Evolutionary conservation across 2,888 invertebrate species (phyloP).

Genomic region (Aromia moschata): DNA sequence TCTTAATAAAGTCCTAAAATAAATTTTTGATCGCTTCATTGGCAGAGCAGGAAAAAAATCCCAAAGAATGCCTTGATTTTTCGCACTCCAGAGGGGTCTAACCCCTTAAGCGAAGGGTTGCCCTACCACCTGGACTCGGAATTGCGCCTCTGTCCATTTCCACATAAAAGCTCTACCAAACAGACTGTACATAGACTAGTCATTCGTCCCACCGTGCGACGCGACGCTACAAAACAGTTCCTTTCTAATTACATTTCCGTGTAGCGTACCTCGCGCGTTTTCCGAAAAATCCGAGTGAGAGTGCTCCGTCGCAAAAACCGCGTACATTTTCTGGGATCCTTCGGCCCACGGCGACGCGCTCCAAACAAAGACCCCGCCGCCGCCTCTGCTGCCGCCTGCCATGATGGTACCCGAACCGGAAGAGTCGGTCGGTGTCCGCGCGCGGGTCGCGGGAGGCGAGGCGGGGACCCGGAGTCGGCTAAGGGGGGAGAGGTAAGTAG

Average conservation of each 20-base stretch:
- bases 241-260: background rate
- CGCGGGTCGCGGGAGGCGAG: conserved; percentile 47
- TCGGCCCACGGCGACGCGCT: too few relatives aligned
- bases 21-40: too few relatives aligned
- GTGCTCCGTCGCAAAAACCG: conserved; percentile 9
- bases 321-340: conserved; percentile 14
- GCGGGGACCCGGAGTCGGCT: conserved; percentile 51
- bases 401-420: conserved; percentile 50
- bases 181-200: too few relatives aligned
- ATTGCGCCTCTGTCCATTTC: too few relatives aligned
- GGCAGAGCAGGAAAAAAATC: too few relatives aligned
- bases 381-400: conserved; percentile 19
- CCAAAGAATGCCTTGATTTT: too few relatives aligned
- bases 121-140: too few relatives aligned
- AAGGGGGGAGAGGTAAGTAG: conserved; percentile 53
- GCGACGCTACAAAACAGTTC: background rate
- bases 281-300: conserved; percentile 22
- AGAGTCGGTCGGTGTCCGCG: conserved; percentile 52
- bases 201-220: too few relatives aligned
- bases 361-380: conserved; percentile 11
- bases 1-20: too few relatives aligned
- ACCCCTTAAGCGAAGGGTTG: too few relatives aligned
- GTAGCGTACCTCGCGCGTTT: background rate
- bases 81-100: too few relatives aligned
- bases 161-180: too few relatives aligned